Base-by-base conservation (phyloP, 1,140 invertebrate genomes). In the Pentalonia nigronervosa region DNA sequence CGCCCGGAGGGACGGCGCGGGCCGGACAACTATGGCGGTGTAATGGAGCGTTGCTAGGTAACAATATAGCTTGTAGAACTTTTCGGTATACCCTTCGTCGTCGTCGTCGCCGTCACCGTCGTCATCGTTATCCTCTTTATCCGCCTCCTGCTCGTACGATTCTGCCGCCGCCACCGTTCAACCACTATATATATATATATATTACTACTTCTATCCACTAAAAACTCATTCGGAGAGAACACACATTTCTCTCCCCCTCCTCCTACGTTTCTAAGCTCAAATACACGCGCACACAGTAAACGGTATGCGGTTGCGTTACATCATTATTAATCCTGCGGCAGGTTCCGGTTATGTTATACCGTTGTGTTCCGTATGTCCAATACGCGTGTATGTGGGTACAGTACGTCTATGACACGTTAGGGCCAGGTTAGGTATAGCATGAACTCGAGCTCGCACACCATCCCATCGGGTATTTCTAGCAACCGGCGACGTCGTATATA, bases 1-100 rank as follows among this genome's bases (percentile, higher is more conserved):
- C 81, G 14, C 48, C 48, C 81, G 50, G 36, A 86, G 91, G 81
- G 91, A 93, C 91, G 91, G 81, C 91, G 91, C 91, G 91, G 91
- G 91, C 91, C 91, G 91, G 91, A 93, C 91, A 93, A 93, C 91
- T 93, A 94, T 92, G 94, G 94, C 92, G 94, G 93, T 93, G 94
- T 93, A 95, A 94, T 94, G 94, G 94, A 94, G 93, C 94, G 94
- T 94, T 94, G 94, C 94, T 94, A 94, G 94, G 94, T 94, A 94
- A 94, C 94, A 94, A 94, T 94, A 93, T 88, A 94, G 94, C 93
- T 76, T 93, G 94, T 93, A 93, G 88, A 93, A 93, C 91, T 93
- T 84, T 93, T 93, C 81, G 76, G 91, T 60, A 67, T 60, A 56
- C 89, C 89, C 89, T 30, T 90, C 56, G 89, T 45, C 89, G 89